Evolutionary conservation across 2,888 invertebrate genomes (phyloP).

Genomic region (Ophion costatus): DNA sequence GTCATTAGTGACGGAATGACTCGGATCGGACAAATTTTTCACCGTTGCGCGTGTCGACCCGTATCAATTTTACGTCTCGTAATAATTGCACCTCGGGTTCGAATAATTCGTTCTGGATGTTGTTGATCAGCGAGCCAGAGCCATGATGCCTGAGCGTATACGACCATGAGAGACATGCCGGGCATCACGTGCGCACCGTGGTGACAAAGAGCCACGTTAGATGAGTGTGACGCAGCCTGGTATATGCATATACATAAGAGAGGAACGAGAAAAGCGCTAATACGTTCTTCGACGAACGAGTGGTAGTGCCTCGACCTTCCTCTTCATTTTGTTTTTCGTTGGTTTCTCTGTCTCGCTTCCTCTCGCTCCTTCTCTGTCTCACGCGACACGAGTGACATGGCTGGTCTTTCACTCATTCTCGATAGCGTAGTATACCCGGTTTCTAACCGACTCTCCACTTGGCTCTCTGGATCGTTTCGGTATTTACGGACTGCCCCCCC

Average conservation of each 20-base stretch:
- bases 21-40: too few relatives aligned
- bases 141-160: constrained; percentile 8
- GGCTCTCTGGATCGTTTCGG: constrained; percentile 39
- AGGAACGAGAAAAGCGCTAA: constrained; percentile 39
- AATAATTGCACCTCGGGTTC: not conserved
- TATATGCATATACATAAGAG: not conserved
- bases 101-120: constrained; percentile 9
- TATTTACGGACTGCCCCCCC: constrained; percentile 60
- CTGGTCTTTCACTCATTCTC: constrained; percentile 34
- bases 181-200: constrained; percentile 53
- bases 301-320: constrained; percentile 44
- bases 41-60: too few relatives aligned
- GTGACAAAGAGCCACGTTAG: constrained; percentile 19
- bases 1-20: too few relatives aligned
- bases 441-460: constrained; percentile 32
- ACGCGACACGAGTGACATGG: constrained; percentile 23
- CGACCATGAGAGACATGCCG: constrained; percentile 21
- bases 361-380: constrained; percentile 8
- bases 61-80: too few relatives aligned
- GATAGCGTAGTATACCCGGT: constrained; percentile 17
- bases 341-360: not conserved
- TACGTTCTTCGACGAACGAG: constrained; percentile 10
- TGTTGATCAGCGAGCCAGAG: constrained; percentile 29
- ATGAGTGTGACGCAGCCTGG: not conserved
- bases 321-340: constrained; percentile 19